phyloP scores from a whole-genome alignment of 1,140 invertebrate genomes.

The Sinella curviseta region DNA sequence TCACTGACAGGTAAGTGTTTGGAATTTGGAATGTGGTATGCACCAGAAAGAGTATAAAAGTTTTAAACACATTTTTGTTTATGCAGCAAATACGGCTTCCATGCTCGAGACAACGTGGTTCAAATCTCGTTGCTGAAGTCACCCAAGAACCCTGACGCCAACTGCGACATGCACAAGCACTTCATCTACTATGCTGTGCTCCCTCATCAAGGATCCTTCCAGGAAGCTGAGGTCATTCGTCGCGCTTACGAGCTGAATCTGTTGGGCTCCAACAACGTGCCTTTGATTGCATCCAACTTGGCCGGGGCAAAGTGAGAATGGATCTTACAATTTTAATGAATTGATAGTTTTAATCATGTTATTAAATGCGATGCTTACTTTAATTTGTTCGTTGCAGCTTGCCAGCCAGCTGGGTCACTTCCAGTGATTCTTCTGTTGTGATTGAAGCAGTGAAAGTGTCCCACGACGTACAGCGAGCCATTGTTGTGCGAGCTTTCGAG shows the following conservation, averaged over 20 bases:
- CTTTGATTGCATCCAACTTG: not conserved
- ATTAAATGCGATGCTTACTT: not conserved
- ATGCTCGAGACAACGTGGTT: constrained; percentile 55
- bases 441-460: constrained; percentile 56
- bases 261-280: constrained; percentile 7
- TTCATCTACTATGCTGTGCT: constrained; percentile 59
- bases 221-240: constrained; percentile 35
- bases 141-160: constrained; percentile 58
- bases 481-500: constrained; percentile 55
- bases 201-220: constrained; percentile 54
- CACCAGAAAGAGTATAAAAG: too few species aligned
- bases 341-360: not conserved
- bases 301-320: not conserved
- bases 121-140: constrained; percentile 58
- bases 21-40: too few species aligned
- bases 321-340: not conserved
- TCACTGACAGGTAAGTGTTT: constrained; percentile 56
- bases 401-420: constrained; percentile 31
- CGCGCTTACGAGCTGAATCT: constrained; percentile 22
- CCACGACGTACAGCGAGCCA: not conserved
- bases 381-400: constrained; percentile 3
- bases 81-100: constrained; percentile 58
- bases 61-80: not conserved
- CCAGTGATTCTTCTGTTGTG: constrained; percentile 51
- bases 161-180: constrained; percentile 59